Conservation (phyloP, 2,797 vertebrate genomes). For the Gymnocypris eckloni region DNA sequence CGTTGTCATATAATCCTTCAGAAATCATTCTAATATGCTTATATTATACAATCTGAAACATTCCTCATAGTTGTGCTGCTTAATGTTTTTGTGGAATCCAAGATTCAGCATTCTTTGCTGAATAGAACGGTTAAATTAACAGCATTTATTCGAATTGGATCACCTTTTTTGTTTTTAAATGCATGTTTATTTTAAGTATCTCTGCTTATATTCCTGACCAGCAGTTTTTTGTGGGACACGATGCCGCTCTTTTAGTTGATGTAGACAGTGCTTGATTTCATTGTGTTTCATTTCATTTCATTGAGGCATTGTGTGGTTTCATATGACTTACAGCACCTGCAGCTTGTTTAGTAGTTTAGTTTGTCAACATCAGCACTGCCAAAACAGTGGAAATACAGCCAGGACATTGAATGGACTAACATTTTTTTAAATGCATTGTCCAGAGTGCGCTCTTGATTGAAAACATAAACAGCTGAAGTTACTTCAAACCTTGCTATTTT, state of each 20-base stretch:
- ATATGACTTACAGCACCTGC: slow-evolving; percentile 16
- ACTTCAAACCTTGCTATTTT: slow-evolving; percentile 11
- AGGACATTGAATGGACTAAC: neutral
- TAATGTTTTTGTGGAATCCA: neutral
- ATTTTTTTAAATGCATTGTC: neutral
- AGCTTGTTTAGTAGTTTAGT: slow-evolving; percentile 27
- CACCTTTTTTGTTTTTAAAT: no score
- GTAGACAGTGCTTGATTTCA: neutral
- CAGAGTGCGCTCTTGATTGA: slow-evolving; percentile 1
- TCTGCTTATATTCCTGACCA: neutral
- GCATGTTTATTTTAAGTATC: neutral
- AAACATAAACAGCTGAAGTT: slow-evolving; percentile 5
- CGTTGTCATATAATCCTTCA: neutral
- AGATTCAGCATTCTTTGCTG: neutral
- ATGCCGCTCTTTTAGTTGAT: neutral
- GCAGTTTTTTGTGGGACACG: neutral
- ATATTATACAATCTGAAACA: neutral
- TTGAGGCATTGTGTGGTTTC: slow-evolving; percentile 2
- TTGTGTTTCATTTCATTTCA: neutral
- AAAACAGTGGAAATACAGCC: slow-evolving; percentile 20
- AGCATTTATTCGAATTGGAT: neutral
- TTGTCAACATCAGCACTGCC: slow-evolving; percentile 24
- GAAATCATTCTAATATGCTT: neutral
- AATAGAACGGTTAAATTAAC: neutral
- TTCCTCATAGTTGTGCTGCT: neutral